Base-by-base conservation (phyloP, 2,113 vertebrate genomes). In the Podilymbus podiceps region DNA sequence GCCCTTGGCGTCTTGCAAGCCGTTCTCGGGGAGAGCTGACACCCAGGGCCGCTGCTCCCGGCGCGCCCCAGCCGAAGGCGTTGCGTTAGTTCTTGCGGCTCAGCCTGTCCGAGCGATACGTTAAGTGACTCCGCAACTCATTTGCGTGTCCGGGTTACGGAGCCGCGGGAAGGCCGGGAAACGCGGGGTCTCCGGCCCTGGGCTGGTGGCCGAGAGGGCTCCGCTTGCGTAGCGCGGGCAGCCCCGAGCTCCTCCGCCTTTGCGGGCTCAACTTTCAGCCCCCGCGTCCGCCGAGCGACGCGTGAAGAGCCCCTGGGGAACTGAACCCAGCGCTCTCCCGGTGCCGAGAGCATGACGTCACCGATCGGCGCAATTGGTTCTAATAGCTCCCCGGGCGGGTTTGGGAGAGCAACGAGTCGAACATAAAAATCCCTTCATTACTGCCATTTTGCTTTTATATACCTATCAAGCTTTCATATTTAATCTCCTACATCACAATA, bases 381-480 rank as follows among this genome's bases (percentile, higher is more conserved):
- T 96, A 96, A 97, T 88, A 93, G 96, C 95, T 98, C 97, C 97
- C 97, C 97, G 92, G 97, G 97, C 97, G 72, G 96, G 95, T 97
- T 97, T 63, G 69, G 88, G 96, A 97, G 96, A 97, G 97, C 97
- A 97, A 98, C 94, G 97, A 98, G 97, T 97, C 60, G 95, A 98
- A 97, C 98, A 97, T 97, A 98, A 98, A 98, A 98, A 98, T 97
- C 97, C 96, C 97, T 98, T 98, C 98, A 98, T 98, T 98, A 98
- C 98, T 98, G 98, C 98, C 97, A 95, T 98, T 98, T 97, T 97
- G 88, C 97, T 98, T 98, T 98, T 98, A 98, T 98, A 98, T 98
- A 98, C 97, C 98, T 98, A 98, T 98, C 98, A 98, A 98, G 97
- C 98, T 98, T 98, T 98, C 98, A 98, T 98, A 98, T 98, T 98